These are phyloP conservation scores for Psilopogon haemacephalus DNA, from an alignment of 2,113 vertebrate species.

Conservation along the genomic window DNA sequence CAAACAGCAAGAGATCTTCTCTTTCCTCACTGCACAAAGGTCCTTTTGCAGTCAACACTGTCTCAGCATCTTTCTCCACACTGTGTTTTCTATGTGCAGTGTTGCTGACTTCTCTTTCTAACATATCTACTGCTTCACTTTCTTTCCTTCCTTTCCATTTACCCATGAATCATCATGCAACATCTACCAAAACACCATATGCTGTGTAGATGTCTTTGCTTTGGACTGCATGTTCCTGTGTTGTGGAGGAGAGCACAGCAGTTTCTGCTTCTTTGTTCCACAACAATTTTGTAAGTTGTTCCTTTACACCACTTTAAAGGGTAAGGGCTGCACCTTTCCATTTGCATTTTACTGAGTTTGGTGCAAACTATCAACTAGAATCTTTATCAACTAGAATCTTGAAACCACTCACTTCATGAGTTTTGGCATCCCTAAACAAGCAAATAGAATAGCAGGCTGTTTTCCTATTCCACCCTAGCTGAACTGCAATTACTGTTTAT, in stretches of 20 bases:
- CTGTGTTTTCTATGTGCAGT: neutral
- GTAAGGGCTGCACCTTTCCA: neutral
- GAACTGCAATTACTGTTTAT: neutral
- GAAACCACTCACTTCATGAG: neutral
- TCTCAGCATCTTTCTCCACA: neutral
- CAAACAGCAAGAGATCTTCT: neutral
- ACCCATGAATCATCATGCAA: neutral
- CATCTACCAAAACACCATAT: neutral
- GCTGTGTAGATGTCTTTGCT: neutral
- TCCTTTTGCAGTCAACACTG: neutral
- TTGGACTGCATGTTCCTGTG: neutral
- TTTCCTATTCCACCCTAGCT: neutral
- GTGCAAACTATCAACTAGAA: neutral
- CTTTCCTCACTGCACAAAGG: neutral
- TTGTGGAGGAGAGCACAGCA: accelerated
- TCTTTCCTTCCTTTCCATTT: neutral
- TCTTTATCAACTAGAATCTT: neutral
- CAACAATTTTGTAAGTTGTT: accelerated
- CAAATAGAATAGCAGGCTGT: neutral
- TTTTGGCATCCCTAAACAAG: neutral
- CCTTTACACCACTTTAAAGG: neutral
- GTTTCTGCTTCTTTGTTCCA: neutral
- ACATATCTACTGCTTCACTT: neutral
- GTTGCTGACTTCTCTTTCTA: too few species aligned
- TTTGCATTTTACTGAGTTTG: neutral